Percentiles rank a stretch among this genome's conserved stretches.
Conservation (phyloP, 2,113 vertebrate species). For the Marcusenius ussheri region DNA sequence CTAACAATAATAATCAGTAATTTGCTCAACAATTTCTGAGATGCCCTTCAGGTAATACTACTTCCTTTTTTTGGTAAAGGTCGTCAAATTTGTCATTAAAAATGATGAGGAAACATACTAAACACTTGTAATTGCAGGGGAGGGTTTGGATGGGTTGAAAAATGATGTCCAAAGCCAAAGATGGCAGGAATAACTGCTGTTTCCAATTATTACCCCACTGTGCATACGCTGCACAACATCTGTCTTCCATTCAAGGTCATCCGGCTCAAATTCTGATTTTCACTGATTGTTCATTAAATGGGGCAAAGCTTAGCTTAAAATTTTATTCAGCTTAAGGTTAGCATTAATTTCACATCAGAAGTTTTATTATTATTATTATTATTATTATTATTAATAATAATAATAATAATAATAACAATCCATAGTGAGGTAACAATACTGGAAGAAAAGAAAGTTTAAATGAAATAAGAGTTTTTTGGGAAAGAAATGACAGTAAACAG, state of each 20-base stretch:
- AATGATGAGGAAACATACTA: not conserved
- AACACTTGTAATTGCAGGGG: not conserved
- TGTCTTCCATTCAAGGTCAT: not conserved
- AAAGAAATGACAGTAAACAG: not conserved
- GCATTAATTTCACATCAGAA: not conserved
- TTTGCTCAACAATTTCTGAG: not conserved
- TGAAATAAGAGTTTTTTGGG: too few species aligned
- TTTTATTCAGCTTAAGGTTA: not conserved
- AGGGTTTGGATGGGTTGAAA: not conserved
- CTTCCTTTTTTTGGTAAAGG: not conserved
- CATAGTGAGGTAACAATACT: not conserved
- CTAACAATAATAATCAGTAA: not conserved
- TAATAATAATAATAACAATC: not conserved
- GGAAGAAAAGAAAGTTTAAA: too few species aligned
- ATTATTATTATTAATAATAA: too few species aligned
- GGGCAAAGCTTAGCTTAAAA: not conserved
- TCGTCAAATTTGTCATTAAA: not conserved
- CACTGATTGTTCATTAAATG: not conserved
- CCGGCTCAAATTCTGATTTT: not conserved
- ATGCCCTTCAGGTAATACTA: not conserved
- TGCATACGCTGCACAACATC: not conserved
- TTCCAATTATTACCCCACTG: constrained; percentile 6
- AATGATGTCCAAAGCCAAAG: not conserved
- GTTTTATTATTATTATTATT: not conserved
- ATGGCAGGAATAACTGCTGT: not conserved